Evolutionary conservation across 2,888 invertebrate genomes (phyloP), one percentile per base, ranked within the genome.

Genomic region (Sphaerophoria rueppellii): DNA sequence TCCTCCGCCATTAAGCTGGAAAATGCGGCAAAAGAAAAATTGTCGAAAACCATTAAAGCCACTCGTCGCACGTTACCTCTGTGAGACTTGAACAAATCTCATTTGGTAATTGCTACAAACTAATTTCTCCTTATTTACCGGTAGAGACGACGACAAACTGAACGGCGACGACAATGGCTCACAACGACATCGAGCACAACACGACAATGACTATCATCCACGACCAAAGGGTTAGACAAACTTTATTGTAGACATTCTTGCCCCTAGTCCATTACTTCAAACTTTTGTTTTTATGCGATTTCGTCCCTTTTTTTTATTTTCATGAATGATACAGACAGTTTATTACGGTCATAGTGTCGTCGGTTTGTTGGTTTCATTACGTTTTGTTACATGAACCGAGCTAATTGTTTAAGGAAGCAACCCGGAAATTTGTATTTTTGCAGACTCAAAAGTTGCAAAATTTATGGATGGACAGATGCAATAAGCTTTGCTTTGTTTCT

Each of bases 381-480:
- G 69, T 69, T 69, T 63, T 54, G 50, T 54, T 76, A 35, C 60
- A 73, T 52, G 69, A 83, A 40, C 73, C 70, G n/a, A 63, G 81
- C 76, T 85, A 85, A 81, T 85, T 85, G 81, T 77, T 76, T 77
- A 81, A 81, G 85, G 85, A 85, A 85, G 85, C 76, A 76, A 58
- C 76, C 80, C 80, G 81, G 85, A 85, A 85, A 85, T 85, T 85
- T 81, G 80, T 85, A 85, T 85, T 85, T 80, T 85, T 85, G 70
- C 85, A 77, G 85, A 85, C 85, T 85, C 76, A 73, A 80, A 81
- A 85, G 81, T 85, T 85, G 76, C 85, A 81, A 85, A 85, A 85
- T 85, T 85, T 85, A 85, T 85, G 85, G 85, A 85, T 85, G 81
- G 75, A 81, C 85, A 76, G 85, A 73, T 77, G 85, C 85, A 85